phyloP scores from a whole-genome alignment of 2,113 vertebrate species.

The Turdus rufiventris region DNA sequence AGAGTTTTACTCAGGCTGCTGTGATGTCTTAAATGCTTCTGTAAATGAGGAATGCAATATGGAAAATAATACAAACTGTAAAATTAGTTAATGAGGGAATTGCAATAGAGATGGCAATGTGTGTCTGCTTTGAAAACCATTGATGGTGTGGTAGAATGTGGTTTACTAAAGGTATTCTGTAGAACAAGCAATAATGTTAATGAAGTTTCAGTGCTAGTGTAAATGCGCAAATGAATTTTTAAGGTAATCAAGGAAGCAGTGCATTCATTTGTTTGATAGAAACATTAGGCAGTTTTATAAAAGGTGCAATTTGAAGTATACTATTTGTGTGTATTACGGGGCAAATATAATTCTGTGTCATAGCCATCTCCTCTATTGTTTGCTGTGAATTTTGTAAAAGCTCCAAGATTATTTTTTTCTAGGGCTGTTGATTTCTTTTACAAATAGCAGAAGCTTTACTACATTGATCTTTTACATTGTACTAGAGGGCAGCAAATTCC shows the following conservation, averaged over 20 bases:
- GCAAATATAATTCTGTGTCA: background rate
- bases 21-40: background rate
- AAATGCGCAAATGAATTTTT: background rate
- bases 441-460: background rate
- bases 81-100: background rate
- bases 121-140: background rate
- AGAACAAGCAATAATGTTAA: background rate
- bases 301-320: background rate
- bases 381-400: background rate
- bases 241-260: background rate
- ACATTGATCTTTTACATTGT: background rate
- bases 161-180: background rate
- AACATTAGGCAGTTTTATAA: background rate
- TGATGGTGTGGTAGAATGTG: background rate
- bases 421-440: background rate
- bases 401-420: background rate
- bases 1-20: background rate
- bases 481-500: background rate
- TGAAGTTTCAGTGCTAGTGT: background rate
- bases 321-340: background rate
- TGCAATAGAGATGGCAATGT: background rate
- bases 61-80: background rate
- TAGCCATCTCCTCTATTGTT: background rate
- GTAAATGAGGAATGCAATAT: background rate
- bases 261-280: background rate